Base-by-base conservation (phyloP, 2,888 invertebrate genomes). In the Tenthredo distinguenda region DNA sequence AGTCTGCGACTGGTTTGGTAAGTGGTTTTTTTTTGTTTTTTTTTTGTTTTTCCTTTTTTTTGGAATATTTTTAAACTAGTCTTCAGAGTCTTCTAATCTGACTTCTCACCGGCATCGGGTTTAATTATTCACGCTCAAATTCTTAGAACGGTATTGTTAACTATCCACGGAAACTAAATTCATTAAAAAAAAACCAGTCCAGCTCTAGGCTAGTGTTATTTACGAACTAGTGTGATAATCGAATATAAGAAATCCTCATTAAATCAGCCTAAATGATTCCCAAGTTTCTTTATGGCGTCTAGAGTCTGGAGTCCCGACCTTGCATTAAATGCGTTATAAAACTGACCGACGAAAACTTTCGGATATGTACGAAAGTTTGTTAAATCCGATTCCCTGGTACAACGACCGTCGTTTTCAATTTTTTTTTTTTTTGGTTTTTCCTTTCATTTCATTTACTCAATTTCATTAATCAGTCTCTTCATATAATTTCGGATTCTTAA, bases 1-100 rank as follows among this genome's bases (percentile, higher is more conserved):
- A 88, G 98, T 99, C 90, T 94, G 99, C 88, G 99, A 99, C 94
- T 99, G 99, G 99, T 95, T 99, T 92, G 98, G 98, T 96, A 94
- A 95, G 95, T 92, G 86, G 26, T 40, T 21, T 10, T 55, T n/a
- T 55, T 55, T n/a, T 0, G 0, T 18, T 55, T n/a, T 7, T 7
- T 7, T 55, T 55, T 50, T n/a, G n/a, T 50, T 5, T 50, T 18
- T 18, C 18, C 3, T 0, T 12, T 12, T 15, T 47, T 15, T 15
- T 47, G 0, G 1, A 47, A 7, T 7, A 7, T 55, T 55, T 55
- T n/a, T n/a, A n/a, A n/a, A 55, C 55, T 55, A n/a, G n/a, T 55
- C n/a, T n/a, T 55, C n/a, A n/a, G 55, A 55, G n/a, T 55, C 6
- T 55, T 55, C 7, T n/a, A 55, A 55, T 55, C 18, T n/a, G 55